Evolutionary conservation across 2,113 vertebrate genomes (phyloP), one percentile per base, ranked within the genome.

Genomic region (Elephas maximus): DNA sequence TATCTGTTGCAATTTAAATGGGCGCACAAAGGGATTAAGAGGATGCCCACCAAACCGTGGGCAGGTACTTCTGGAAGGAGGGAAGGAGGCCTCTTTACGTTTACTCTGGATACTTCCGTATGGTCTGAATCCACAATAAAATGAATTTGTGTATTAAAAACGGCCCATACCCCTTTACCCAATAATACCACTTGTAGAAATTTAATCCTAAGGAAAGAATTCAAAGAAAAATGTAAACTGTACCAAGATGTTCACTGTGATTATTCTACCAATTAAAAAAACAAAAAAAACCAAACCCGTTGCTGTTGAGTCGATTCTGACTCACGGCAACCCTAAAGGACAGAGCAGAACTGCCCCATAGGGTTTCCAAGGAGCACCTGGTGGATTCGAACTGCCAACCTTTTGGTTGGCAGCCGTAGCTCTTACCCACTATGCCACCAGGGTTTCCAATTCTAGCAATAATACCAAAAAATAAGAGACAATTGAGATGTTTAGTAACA

Each of bases 141-240:
- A 86, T 33, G 33, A 81, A 92, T 91, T 14, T 79, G 24, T 85
- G 15, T 76, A 69, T 83, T 80, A 12, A n/a, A 85, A 93, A 86
- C 48, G 18, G 41, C 6, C 60, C 45, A n/a, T 11, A 53, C 62
- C 60, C 26, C 81, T 63, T 95, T n/a, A 85, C 60, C 91, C 51
- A 60, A 21, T 92, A 85, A 91, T 51, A 91, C 60, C 44, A 89
- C 17, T 80, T 85, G 5, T 37, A 89, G 60, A 91, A 96, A 95
- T 69, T 69, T 92, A 92, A 81, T 88, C 48, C 65, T 81, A 94
- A 80, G 20, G 30, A 82, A 95, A 74, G 24, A 33, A 90, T 65
- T 89, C 28, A 78, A 86, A 91, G 65, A 79, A 91, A 91, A 95
- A 91, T 57, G 63, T 33, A 83, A 63, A 90, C 5, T 23, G 73